Evolutionary conservation across 1,140 invertebrate genomes (phyloP), one percentile per base, ranked within the genome.

Genomic region (Pogonomyrmex californicus): DNA sequence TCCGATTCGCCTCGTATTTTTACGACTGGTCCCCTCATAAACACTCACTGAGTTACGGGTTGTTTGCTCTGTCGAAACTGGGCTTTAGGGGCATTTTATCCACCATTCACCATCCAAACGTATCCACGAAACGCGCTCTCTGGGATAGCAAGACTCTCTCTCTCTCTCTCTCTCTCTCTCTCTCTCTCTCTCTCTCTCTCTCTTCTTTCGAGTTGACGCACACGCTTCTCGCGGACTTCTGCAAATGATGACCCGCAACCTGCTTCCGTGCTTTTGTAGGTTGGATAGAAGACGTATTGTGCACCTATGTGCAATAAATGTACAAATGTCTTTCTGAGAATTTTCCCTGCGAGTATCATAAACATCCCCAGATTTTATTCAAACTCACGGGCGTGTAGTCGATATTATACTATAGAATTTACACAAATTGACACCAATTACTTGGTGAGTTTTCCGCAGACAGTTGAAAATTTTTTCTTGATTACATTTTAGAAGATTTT

Each of bases 1-100:
- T 89, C 88, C 91, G 91, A 93, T 92, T 91, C 91, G 87, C 86
- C 56, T 71, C 85, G 91, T 91, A 93, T 91, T 94, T 95, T 94
- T 95, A 94, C 93, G 93, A 93, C 91, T 88, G 58, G n/a, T 82
- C 90, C 90, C 90, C 93, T 95, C 94, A 92, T 95, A 95, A 94
- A 94, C 94, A 93, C 94, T 92, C 92, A 90, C 91, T 91, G 92
- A 94, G 93, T 94, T 94, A 94, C 93, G 93, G 93, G 90, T 94
- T 94, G 93, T 94, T 94, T 93, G 93, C 90, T 91, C 89, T 90
- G 83, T 90, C 86, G 87, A 92, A 92, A 91, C 88, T 92, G 78
- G 88, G 87, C 92, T 93, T 93, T 89, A 91, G 89, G 92, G 91
- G 87, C 86, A 86, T 76, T 93, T 92, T 92, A 89, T 66, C 83